phyloP scores from a whole-genome alignment of 2,888 invertebrate genomes.

The Coleophora flavipennella region DNA sequence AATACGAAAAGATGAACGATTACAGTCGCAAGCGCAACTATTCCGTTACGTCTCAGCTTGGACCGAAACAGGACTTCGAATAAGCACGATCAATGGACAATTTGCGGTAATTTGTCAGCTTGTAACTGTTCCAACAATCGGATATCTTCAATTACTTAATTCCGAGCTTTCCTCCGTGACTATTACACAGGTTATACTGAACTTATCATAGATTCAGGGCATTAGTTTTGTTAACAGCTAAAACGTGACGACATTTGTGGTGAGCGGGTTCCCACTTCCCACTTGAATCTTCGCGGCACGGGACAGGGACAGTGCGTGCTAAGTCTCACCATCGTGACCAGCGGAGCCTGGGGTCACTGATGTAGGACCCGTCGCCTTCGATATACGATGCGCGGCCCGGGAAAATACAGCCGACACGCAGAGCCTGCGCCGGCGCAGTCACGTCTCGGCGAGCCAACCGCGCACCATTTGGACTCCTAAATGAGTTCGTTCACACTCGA shows the following conservation, averaged over 20 bases:
- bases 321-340: constrained; percentile 29
- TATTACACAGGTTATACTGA: too few relatives aligned
- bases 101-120: constrained; percentile 20
- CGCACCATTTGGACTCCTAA: constrained; percentile 57
- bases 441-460: constrained; percentile 38
- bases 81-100: constrained; percentile 7
- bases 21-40: constrained; percentile 10
- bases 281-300: constrained; percentile 15
- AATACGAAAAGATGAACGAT: constrained; percentile 22
- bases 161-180: too few relatives aligned
- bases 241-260: too few relatives aligned
- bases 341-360: constrained; percentile 25
- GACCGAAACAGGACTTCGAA: not conserved
- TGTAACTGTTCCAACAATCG: not conserved
- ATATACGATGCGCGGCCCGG: constrained; percentile 37
- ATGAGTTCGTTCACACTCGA: constrained; percentile 61
- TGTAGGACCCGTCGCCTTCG: constrained; percentile 28
- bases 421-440: constrained; percentile 28
- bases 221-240: not conserved
- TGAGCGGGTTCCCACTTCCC: not conserved
- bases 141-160: constrained; percentile 1
- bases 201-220: not conserved
- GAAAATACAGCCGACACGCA: constrained; percentile 34
- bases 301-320: constrained; percentile 24
- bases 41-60: not conserved